These are phyloP conservation scores for Aeoliscus strigatus DNA, from an alignment of 2,797 vertebrate genomes.

Conservation along the genomic window DNA sequence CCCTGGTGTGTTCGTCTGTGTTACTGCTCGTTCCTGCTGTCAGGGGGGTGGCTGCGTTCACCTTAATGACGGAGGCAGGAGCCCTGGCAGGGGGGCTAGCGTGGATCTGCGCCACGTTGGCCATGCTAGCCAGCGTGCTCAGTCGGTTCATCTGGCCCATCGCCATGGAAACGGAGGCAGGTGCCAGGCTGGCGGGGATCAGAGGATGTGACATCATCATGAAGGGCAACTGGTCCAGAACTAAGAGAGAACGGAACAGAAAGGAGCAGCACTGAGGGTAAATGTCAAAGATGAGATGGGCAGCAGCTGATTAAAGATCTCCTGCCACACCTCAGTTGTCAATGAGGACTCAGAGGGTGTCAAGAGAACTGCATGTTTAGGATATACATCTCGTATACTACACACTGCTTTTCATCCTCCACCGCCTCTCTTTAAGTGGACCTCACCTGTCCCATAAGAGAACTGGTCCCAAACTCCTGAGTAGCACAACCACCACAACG, in stretches of 20 bases:
- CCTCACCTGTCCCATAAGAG: no score
- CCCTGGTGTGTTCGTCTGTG: no score
- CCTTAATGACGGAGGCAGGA: slow-evolving; percentile 96
- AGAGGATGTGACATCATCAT: slow-evolving; percentile 99
- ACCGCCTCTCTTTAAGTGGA: no score
- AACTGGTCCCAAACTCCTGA: no score
- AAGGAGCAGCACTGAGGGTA: slow-evolving; percentile 2
- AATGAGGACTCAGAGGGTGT: no score
- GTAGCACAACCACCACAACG: no score
- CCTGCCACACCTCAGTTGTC: no score
- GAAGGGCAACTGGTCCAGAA: slow-evolving; percentile 92
- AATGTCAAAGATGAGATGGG: no score
- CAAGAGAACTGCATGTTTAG: no score
- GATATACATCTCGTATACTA: no score
- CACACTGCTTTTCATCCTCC: no score
- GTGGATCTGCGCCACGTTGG: slow-evolving; percentile 90
- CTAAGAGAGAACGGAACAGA: slow-evolving; percentile 55
- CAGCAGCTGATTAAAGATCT: no score
- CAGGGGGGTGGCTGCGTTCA: slow-evolving; percentile 58
- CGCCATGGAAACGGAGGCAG: slow-evolving; percentile 97
- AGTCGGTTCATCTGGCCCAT: slow-evolving; percentile 99
- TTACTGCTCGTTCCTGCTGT: slow-evolving; percentile 9
- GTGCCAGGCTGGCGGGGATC: slow-evolving; percentile 96
- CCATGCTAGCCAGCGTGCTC: slow-evolving; percentile 94
- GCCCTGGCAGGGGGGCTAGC: slow-evolving; percentile 65